Evolutionary conservation across 2,113 vertebrate species (phyloP).

Genomic region (Hyaena hyaena): DNA sequence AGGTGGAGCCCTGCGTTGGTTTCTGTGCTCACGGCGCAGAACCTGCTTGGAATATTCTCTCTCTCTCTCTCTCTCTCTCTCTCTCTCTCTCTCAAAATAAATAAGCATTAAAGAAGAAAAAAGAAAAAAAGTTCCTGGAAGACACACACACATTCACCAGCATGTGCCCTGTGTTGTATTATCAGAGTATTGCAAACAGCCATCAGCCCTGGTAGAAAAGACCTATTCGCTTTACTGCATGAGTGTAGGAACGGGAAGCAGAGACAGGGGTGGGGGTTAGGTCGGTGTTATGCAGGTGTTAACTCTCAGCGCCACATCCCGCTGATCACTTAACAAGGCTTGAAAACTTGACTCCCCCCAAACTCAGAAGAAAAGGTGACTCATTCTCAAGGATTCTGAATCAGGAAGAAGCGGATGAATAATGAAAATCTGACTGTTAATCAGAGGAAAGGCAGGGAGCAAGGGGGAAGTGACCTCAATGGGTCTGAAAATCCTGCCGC

Average conservation of each 20-base stretch:
- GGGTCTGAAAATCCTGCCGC: neutral
- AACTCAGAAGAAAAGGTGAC: conserved; percentile 23
- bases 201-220: neutral
- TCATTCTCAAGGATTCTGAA: conserved; percentile 16
- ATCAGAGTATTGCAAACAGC: neutral
- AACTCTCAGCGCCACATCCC: neutral
- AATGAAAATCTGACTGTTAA: conserved; percentile 77
- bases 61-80: too few species aligned
- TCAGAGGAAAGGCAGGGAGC: conserved; percentile 66
- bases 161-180: neutral
- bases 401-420: conserved; percentile 61
- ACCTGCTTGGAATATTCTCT: too few species aligned
- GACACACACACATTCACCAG: neutral
- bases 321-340: neutral
- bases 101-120: too few species aligned
- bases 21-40: too few species aligned
- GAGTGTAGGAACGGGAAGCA: neutral
- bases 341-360: conserved; percentile 37
- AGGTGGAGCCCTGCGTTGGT: too few species aligned
- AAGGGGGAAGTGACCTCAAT: neutral
- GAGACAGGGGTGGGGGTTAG: neutral
- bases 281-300: neutral
- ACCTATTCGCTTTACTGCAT: neutral
- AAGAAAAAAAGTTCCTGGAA: neutral
- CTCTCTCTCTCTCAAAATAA: too few species aligned